Conservation (phyloP, 1,140 invertebrate genomes). For the Nomia melanderi region DNA sequence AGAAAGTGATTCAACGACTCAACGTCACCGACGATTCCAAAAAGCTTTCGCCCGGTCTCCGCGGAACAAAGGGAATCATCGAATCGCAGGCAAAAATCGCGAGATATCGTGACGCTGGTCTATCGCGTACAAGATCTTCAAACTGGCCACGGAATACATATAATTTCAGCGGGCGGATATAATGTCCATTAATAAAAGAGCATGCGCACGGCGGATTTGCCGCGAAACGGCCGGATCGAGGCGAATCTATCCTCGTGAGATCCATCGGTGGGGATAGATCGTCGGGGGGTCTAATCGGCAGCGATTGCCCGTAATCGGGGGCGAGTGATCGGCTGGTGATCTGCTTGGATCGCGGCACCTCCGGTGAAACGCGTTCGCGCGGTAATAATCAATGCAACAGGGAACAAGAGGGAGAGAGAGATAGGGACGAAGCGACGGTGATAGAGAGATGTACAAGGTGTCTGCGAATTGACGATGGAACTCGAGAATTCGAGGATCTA, state of each 20-base stretch:
- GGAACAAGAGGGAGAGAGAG: too few species aligned
- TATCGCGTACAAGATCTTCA: neutral
- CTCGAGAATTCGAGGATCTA: too few species aligned
- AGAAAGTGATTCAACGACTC: too few species aligned
- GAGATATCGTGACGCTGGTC: neutral
- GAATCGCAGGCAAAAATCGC: neutral
- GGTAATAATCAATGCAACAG: slow-evolving; percentile 56
- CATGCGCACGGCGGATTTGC: neutral
- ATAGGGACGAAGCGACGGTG: too few species aligned
- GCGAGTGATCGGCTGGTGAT: slow-evolving; percentile 15
- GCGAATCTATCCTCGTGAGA: neutral
- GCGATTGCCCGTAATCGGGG: slow-evolving; percentile 53
- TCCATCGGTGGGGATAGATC: neutral
- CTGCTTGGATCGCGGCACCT: slow-evolving; percentile 18
- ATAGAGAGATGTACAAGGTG: too few species aligned
- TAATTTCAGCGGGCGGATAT: slow-evolving; percentile 28
- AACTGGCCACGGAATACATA: neutral
- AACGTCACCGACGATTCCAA: too few species aligned
- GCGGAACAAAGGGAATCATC: too few species aligned
- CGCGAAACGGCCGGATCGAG: neutral
- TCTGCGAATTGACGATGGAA: too few species aligned
- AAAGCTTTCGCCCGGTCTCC: too few species aligned
- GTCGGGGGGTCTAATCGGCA: slow-evolving; percentile 35
- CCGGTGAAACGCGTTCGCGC: slow-evolving; percentile 43
- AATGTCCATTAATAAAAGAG: slow-evolving; percentile 51